These are phyloP conservation scores for Bothrops jararaca DNA, from an alignment of 2,113 vertebrate genomes.

Conservation along the genomic window DNA sequence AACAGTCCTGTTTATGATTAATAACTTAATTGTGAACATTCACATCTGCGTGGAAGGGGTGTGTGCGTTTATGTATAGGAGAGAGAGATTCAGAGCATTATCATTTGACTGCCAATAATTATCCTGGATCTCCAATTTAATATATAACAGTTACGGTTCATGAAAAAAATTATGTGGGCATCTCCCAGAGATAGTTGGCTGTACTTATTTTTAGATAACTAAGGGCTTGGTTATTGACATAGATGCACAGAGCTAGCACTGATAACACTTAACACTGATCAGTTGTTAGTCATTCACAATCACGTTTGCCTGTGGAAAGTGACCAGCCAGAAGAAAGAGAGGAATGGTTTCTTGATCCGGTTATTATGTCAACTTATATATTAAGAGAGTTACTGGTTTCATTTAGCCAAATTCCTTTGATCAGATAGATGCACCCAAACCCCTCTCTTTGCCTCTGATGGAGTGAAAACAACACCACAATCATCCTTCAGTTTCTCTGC, in stretches of 20 bases:
- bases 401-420: background rate
- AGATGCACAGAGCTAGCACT: background rate
- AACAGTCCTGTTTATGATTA: background rate
- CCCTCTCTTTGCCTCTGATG: background rate
- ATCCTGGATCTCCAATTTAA: background rate
- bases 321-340: background rate
- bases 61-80: background rate
- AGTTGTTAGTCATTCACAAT: background rate
- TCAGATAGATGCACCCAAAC: background rate
- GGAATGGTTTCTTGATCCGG: background rate
- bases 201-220: background rate
- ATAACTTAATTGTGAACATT: background rate
- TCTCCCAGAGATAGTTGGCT: background rate
- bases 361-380: background rate
- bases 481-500: background rate
- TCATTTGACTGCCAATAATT: background rate
- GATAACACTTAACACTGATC: background rate
- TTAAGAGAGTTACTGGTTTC: background rate
- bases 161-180: background rate
- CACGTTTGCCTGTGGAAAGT: background rate
- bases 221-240: background rate
- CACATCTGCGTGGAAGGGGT: background rate
- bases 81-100: background rate
- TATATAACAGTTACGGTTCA: background rate
- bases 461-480: background rate